Evolutionary conservation across 2,888 invertebrate genomes (phyloP), one percentile per base, ranked within the genome.

Genomic region (Sarcophaga subvicina): DNA sequence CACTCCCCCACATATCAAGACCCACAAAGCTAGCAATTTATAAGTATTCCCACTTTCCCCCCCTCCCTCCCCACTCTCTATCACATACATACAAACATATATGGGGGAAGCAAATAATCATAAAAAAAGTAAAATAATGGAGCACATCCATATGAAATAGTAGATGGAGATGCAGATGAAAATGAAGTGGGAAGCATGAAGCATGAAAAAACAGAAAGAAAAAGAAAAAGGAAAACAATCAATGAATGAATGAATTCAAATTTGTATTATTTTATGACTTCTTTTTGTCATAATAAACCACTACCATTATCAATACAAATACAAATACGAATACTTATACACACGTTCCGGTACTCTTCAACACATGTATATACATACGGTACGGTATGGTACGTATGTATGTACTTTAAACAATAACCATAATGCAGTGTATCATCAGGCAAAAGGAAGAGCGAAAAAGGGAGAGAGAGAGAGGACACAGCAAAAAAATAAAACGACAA

Each of bases 161-260:
- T 3, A 70, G 49, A 54, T 2, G 17, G 67, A 47, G 47, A 69
- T 12, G 5, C 10, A 22, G 12, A 22, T 20, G 22, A 6, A 22
- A 22, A 22, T 22, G 22, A 22, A 22, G 22, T 1, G 22, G 22
- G 1, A 22, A 17, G 8, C 8, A 45, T 69, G 20, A 69, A 47
- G n/a, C 47, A 12, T 22, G 10, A 47, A 69, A 20, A 11, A 5
- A 47, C 1, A 20, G 66, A 66, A 66, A 45, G n/a, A 2, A 37
- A 67, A 22, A 17, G 22, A 49, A 22, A 22, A 22, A 49, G 8
- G 45, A 45, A 73, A 22, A 11, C 11, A 47, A 17, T n/a, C 20
- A 82, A 60, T 70, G 64, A 85, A 82, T 82, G 75, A 82, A 79
- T 79, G 76, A 82, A 82, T 86, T 80, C 54, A 73, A 85, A 81